Conservation (phyloP, 1,140 invertebrate genomes). For the Heliconius hermathena region DNA sequence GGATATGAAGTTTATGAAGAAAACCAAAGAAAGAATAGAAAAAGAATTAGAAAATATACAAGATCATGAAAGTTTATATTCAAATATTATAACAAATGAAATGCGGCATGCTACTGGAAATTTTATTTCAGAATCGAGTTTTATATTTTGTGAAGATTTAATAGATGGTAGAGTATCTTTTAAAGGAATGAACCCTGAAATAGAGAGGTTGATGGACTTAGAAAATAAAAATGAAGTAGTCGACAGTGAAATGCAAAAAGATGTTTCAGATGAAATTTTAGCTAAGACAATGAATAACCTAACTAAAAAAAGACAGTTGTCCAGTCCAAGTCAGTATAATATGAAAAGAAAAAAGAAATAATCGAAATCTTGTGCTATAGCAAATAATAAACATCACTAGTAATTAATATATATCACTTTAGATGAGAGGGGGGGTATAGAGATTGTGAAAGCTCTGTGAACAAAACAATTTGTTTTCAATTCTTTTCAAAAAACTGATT, state of each 20-base stretch:
- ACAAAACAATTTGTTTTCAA: too few species aligned
- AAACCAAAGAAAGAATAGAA: constrained; percentile 90
- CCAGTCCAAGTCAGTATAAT: constrained; percentile 48
- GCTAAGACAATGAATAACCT: constrained; percentile 83
- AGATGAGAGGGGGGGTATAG: too few species aligned
- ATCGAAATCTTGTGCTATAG: not conserved
- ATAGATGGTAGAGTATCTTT: constrained; percentile 92
- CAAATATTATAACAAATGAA: constrained; percentile 84
- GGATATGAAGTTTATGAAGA: constrained; percentile 95
- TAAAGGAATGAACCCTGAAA: constrained; percentile 93
- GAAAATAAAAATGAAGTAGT: constrained; percentile 66
- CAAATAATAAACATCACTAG: not conserved
- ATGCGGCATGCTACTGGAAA: constrained; percentile 83
- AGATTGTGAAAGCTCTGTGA: too few species aligned
- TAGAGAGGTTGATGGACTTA: constrained; percentile 88
- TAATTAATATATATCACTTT: too few species aligned
- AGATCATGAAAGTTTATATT: constrained; percentile 85
- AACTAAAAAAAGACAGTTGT: constrained; percentile 57
- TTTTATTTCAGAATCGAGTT: constrained; percentile 90
- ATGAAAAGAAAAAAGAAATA: constrained; percentile 53
- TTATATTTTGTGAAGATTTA: constrained; percentile 87
- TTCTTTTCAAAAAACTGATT: too few species aligned
- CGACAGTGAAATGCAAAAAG: constrained; percentile 81
- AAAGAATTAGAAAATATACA: constrained; percentile 88
- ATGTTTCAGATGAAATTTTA: constrained; percentile 85